Conservation (phyloP, 1,140 invertebrate genomes). For the Zaprionus inermis region DNA sequence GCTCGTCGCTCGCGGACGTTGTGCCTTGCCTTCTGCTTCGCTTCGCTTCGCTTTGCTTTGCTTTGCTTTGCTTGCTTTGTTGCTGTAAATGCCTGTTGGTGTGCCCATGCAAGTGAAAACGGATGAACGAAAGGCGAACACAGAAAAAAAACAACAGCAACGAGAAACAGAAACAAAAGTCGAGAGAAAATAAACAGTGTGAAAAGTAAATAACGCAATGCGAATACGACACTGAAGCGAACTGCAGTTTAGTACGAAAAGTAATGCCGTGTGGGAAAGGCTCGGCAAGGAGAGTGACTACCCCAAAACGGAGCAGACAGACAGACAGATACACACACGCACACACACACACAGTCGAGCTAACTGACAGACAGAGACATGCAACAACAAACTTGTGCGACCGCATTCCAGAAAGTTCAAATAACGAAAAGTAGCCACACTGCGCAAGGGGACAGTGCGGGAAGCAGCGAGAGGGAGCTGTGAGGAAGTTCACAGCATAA, state of each 20-base stretch:
- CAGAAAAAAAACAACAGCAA: conserved; percentile 13
- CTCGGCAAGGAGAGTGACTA: conserved; percentile 30
- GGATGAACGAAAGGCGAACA: conserved; percentile 20
- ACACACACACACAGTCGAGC: not conserved
- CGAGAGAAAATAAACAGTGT: conserved; percentile 44
- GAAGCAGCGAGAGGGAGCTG: conserved; percentile 13
- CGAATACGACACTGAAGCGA: conserved; percentile 31
- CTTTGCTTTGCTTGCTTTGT: not conserved
- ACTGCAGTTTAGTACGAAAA: conserved; percentile 21
- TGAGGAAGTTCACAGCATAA: conserved; percentile 34
- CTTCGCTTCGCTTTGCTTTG: conserved; percentile 6
- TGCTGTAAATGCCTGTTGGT: not conserved
- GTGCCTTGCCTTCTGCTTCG: not conserved
- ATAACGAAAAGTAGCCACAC: conserved; percentile 56
- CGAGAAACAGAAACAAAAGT: conserved; percentile 1
- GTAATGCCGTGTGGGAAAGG: conserved; percentile 13
- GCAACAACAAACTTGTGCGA: conserved; percentile 63
- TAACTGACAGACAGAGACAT: not conserved
- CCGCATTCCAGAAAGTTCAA: conserved; percentile 82
- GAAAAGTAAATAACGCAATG: conserved; percentile 55
- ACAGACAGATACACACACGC: conserved; percentile 5
- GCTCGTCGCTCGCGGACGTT: conserved; percentile 17
- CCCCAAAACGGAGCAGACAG: conserved; percentile 39
- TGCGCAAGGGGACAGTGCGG: not conserved
- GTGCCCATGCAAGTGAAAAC: conserved; percentile 19